Evolutionary conservation across 1,140 invertebrate species (phyloP).

Genomic region (Pseudomyrmex dendroicus): DNA sequence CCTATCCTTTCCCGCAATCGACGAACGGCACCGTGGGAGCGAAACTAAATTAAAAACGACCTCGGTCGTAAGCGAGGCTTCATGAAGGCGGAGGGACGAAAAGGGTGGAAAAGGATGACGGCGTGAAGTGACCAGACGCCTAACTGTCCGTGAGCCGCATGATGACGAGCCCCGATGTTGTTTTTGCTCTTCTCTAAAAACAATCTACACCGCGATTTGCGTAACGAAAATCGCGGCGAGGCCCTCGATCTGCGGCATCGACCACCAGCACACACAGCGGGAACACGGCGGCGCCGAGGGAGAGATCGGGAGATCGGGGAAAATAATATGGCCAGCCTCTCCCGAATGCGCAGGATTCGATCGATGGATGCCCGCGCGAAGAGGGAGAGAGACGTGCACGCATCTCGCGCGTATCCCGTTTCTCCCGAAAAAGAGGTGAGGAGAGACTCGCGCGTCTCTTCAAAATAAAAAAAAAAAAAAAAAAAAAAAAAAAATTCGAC

Average conservation of each 20-base stretch:
- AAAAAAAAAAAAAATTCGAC: neutral
- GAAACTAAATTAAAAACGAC: slow-evolving; percentile 57
- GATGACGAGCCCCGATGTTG: slow-evolving; percentile 35
- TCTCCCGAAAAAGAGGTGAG: slow-evolving; percentile 4
- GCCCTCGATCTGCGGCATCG: slow-evolving; percentile 76
- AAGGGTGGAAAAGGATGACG: slow-evolving; percentile 32
- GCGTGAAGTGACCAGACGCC: slow-evolving; percentile 24
- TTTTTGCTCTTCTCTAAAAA: slow-evolving; percentile 33
- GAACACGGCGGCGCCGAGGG: slow-evolving; percentile 61
- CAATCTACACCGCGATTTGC: slow-evolving; percentile 57
- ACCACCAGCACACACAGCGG: slow-evolving; percentile 65
- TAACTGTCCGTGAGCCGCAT: slow-evolving; percentile 73
- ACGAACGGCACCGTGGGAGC: neutral
- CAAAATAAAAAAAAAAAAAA: neutral
- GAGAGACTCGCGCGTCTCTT: neutral
- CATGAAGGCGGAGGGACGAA: slow-evolving; percentile 41
- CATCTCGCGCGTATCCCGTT: slow-evolving; percentile 31
- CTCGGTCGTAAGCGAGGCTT: slow-evolving; percentile 44
- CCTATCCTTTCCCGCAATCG: neutral
- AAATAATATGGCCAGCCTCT: slow-evolving; percentile 76
- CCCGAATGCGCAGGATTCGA: slow-evolving; percentile 76
- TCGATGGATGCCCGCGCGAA: slow-evolving; percentile 77
- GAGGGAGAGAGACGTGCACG: slow-evolving; percentile 51
- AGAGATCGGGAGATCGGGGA: slow-evolving; percentile 67
- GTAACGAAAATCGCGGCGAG: slow-evolving; percentile 63